These are phyloP conservation scores for Crioceris asparagi DNA, from an alignment of 2,888 invertebrate species.

Conservation along the genomic window DNA sequence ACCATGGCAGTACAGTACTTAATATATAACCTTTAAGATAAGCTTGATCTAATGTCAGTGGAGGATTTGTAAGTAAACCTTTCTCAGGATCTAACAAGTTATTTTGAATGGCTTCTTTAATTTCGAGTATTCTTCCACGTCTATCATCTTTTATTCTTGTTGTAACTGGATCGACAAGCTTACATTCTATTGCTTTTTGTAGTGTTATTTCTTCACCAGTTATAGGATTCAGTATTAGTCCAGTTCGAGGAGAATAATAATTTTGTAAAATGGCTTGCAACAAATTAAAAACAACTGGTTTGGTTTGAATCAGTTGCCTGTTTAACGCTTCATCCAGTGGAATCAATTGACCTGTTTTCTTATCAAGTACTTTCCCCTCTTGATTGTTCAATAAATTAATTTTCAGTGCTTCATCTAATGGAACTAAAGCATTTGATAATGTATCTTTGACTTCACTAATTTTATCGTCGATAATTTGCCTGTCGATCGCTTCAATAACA, in stretches of 20 bases:
- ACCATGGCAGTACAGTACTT: slow-evolving; percentile 68
- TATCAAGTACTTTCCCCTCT: slow-evolving; percentile 62
- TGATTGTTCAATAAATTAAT: slow-evolving; percentile 56
- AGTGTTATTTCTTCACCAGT: slow-evolving; percentile 65
- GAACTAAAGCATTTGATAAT: slow-evolving; percentile 56
- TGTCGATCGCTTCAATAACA: slow-evolving; percentile 65
- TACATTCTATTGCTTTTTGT: slow-evolving; percentile 60
- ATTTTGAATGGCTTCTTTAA: slow-evolving; percentile 58
- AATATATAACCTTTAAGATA: slow-evolving; percentile 71
- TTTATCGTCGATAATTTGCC: slow-evolving; percentile 70
- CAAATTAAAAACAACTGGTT: slow-evolving; percentile 55
- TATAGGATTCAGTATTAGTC: slow-evolving; percentile 66
- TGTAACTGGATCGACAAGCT: slow-evolving; percentile 60
- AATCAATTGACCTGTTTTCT: slow-evolving; percentile 56
- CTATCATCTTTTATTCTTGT: slow-evolving; percentile 65
- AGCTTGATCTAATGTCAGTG: slow-evolving; percentile 66
- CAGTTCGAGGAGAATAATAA: slow-evolving; percentile 63
- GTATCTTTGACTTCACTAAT: slow-evolving; percentile 74
- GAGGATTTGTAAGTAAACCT: slow-evolving; percentile 59
- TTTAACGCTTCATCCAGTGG: slow-evolving; percentile 61
- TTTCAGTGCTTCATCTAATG: slow-evolving; percentile 63
- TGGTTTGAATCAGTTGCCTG: slow-evolving; percentile 59
- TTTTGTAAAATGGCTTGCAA: slow-evolving; percentile 65
- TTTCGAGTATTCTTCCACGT: slow-evolving; percentile 52
- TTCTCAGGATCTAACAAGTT: slow-evolving; percentile 60